These are phyloP conservation scores for Drosophila subobscura DNA, from an alignment of 1,140 invertebrate species.

Conservation along the genomic window DNA sequence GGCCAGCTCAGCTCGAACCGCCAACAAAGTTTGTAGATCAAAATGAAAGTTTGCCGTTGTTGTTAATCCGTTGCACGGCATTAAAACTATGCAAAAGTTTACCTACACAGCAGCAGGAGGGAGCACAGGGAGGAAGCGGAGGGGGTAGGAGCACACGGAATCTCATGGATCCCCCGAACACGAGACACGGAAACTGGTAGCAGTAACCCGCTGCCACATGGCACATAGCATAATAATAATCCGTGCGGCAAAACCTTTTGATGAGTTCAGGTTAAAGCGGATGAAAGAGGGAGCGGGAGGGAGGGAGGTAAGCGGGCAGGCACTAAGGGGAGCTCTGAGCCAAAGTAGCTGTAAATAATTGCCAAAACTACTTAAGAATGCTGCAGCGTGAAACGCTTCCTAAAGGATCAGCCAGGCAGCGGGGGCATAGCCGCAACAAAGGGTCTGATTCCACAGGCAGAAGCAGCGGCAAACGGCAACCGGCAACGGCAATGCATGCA, in stretches of 20 bases:
- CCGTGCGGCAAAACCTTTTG: constrained; percentile 73
- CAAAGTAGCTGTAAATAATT: constrained; percentile 82
- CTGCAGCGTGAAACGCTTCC: constrained; percentile 71
- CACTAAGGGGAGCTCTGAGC: background rate
- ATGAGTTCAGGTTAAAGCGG: constrained; percentile 53
- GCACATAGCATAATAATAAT: constrained; percentile 74
- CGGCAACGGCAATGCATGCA: constrained; percentile 59
- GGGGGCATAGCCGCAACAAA: constrained; percentile 57
- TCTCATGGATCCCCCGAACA: too few relatives aligned
- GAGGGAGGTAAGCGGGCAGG: too few relatives aligned
- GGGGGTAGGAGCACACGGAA: background rate
- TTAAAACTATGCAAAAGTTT: constrained; percentile 80
- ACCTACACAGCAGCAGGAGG: constrained; percentile 35
- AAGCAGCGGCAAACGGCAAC: background rate
- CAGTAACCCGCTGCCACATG: constrained; percentile 12
- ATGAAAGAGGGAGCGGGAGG: constrained; percentile 6
- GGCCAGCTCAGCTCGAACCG: constrained; percentile 27
- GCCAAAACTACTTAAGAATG: constrained; percentile 82
- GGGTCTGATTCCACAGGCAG: constrained; percentile 34
- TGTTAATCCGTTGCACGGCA: constrained; percentile 80
- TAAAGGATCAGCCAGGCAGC: constrained; percentile 36
- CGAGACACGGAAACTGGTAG: constrained; percentile 7
- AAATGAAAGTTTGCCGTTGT: constrained; percentile 76
- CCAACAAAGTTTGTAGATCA: constrained; percentile 75
- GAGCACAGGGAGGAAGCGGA: background rate